These are phyloP conservation scores for Patella depressa DNA, from an alignment of 2,888 invertebrate species.

Conservation along the genomic window DNA sequence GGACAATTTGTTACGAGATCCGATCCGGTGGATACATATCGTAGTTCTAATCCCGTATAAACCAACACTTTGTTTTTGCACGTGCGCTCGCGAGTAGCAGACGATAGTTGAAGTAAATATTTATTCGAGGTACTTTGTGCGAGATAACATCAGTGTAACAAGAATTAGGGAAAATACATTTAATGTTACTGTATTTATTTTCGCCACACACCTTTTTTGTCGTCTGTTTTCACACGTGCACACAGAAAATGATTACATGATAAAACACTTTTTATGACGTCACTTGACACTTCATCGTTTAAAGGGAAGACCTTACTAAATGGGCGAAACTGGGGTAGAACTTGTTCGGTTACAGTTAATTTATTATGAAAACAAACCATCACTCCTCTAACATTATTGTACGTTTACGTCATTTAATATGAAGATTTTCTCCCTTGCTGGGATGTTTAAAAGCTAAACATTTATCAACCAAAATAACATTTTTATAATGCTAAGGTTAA, in stretches of 20 bases:
- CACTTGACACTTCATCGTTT: neutral
- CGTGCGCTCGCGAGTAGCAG: neutral
- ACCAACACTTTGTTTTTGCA: slow-evolving; percentile 6
- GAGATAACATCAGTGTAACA: slow-evolving; percentile 16
- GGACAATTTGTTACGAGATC: slow-evolving; percentile 1
- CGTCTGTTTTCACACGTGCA: slow-evolving; percentile 20
- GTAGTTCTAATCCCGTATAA: neutral
- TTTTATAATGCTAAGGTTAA: no score
- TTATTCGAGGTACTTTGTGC: slow-evolving; percentile 17
- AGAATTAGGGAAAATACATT: slow-evolving; percentile 16
- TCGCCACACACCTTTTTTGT: slow-evolving; percentile 23
- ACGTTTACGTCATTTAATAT: no score
- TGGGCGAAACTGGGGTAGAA: neutral
- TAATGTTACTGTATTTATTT: slow-evolving; percentile 20
- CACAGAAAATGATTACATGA: neutral
- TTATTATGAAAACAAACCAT: neutral
- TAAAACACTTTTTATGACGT: slow-evolving; percentile 12
- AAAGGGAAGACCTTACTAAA: neutral
- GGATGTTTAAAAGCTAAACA: no score
- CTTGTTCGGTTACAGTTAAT: slow-evolving; percentile 6
- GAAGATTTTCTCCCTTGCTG: no score
- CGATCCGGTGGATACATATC: neutral
- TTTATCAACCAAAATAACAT: no score
- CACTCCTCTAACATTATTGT: neutral
- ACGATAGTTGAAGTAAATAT: slow-evolving; percentile 18